Evolutionary conservation across 1,140 invertebrate genomes (phyloP).

Genomic region (Drosophila insularis): DNA sequence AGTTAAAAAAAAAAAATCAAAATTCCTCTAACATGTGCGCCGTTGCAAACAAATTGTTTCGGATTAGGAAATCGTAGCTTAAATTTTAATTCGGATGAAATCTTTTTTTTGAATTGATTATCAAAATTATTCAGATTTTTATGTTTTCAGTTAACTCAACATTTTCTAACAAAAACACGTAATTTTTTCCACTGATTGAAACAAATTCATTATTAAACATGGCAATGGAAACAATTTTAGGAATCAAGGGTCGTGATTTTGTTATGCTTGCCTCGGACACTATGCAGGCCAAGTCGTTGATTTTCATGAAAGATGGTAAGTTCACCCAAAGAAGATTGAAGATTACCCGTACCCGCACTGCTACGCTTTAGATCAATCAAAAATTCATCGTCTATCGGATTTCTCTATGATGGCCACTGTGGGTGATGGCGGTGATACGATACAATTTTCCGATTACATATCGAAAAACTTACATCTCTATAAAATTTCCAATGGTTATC

Average conservation of each 20-base stretch:
- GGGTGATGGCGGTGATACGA: conserved; percentile 97
- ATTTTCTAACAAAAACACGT: not conserved
- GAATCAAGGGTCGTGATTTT: conserved; percentile 38
- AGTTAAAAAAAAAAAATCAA: no score
- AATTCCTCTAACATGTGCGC: no score
- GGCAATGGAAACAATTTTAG: conserved; percentile 47
- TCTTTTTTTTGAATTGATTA: not conserved
- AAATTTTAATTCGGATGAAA: no score
- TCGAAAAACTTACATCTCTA: conserved; percentile 98
- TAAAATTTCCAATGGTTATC: conserved; percentile 99
- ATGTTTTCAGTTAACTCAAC: not conserved
- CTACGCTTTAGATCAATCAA: conserved; percentile 92
- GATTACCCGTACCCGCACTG: conserved; percentile 34
- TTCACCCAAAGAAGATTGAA: not conserved
- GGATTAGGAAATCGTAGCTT: no score
- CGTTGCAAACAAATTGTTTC: no score
- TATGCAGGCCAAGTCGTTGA: not conserved
- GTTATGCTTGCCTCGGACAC: conserved; percentile 40
- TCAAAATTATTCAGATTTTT: not conserved
- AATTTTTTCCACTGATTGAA: not conserved
- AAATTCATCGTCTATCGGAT: conserved; percentile 95
- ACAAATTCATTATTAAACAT: not conserved
- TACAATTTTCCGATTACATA: conserved; percentile 99
- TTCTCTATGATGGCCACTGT: conserved; percentile 94
- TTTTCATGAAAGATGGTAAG: conserved; percentile 30